A percentile compares a stretch with the other conserved stretches of the same genome.
phyloP scores from a whole-genome alignment of 2,888 invertebrate genomes.

The Ethmia dodecea region DNA sequence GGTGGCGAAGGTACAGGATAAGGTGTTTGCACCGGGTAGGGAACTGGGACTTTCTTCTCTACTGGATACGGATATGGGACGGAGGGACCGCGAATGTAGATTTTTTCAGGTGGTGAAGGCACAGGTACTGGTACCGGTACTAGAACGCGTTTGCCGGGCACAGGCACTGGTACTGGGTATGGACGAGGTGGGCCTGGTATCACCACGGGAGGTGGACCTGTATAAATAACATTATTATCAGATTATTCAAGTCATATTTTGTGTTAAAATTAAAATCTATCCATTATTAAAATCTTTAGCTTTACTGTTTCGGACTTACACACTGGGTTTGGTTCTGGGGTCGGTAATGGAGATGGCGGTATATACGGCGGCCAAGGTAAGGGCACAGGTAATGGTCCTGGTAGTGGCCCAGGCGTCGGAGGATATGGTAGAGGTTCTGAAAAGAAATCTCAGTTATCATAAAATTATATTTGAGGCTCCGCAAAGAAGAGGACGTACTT shows the following conservation, averaged over 20 bases:
- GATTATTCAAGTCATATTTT: too few relatives aligned
- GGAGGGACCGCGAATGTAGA: conserved; percentile 33
- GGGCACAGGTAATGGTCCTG: not conserved
- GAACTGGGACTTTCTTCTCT: conserved; percentile 16
- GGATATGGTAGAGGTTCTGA: not conserved
- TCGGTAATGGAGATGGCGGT: too few relatives aligned
- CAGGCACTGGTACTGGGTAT: conserved; percentile 45
- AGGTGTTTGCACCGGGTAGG: conserved; percentile 25
- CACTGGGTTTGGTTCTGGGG: not conserved
- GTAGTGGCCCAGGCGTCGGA: not conserved
- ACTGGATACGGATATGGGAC: conserved; percentile 24
- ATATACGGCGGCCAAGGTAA: too few relatives aligned
- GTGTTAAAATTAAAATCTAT: too few relatives aligned
- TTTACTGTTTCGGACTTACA: not conserved
- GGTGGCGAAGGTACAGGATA: conserved; percentile 16
- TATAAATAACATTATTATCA: not conserved
- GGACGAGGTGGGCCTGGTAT: conserved; percentile 58
- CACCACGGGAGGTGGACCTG: conserved; percentile 50
- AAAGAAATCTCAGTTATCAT: not conserved
- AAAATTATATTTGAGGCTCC: not conserved
- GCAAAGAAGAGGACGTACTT: not conserved
- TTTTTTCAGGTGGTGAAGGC: conserved; percentile 37
- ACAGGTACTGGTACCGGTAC: conserved; percentile 46
- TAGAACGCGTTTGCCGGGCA: conserved; percentile 38
- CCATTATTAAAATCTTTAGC: too few relatives aligned